A percentile compares a stretch with the other conserved stretches of the same genome.
Conservation (phyloP, 1,140 invertebrate genomes). For the Drosophila ohnishii region DNA sequence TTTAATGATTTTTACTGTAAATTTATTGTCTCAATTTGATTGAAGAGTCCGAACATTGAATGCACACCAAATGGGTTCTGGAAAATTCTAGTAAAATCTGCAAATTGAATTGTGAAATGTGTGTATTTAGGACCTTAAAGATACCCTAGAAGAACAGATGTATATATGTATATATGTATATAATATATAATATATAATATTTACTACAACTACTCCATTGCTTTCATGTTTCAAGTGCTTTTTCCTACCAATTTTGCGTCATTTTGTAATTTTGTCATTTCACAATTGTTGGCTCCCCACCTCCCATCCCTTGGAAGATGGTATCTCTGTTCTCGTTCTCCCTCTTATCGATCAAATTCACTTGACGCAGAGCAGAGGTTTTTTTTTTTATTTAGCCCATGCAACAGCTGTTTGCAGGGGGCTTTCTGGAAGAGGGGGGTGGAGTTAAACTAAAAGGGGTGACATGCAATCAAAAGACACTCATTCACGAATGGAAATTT, state of each 20-base stretch:
- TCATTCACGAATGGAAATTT: slow-evolving; percentile 65
- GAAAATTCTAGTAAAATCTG: slow-evolving; percentile 11
- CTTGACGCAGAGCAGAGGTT: slow-evolving; percentile 5
- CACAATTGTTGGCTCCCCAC: slow-evolving; percentile 7
- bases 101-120: not conserved
- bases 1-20: slow-evolving; percentile 23
- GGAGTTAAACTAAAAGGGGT: slow-evolving; percentile 5
- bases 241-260: not conserved
- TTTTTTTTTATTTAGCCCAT: slow-evolving; percentile 6
- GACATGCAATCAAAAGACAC: slow-evolving; percentile 40
- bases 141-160: not conserved
- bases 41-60: not conserved
- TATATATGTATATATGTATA: too few relatives aligned
- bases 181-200: not conserved
- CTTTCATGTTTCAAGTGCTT: not conserved
- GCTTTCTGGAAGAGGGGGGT: not conserved
- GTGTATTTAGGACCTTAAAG: not conserved
- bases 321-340: slow-evolving; percentile 6
- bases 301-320: not conserved
- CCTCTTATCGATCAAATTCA: slow-evolving; percentile 45
- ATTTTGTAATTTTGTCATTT: slow-evolving; percentile 22
- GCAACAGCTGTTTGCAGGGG: slow-evolving; percentile 36
- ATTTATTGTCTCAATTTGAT: slow-evolving; percentile 27
- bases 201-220: not conserved
- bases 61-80: slow-evolving; percentile 5